Conservation (phyloP, 2,113 vertebrate species). For the Nestor notabilis region DNA sequence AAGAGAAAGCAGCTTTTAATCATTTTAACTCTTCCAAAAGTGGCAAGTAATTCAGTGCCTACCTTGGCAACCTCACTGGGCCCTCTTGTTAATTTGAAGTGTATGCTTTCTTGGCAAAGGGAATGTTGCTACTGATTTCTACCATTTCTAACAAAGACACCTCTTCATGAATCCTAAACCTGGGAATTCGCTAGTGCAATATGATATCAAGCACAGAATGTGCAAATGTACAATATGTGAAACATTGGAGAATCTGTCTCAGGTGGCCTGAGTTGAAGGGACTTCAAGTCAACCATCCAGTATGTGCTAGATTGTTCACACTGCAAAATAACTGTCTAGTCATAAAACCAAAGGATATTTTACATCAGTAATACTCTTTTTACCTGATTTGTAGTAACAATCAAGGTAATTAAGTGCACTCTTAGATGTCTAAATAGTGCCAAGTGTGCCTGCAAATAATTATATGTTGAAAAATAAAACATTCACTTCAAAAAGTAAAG, state of each 20-base stretch:
- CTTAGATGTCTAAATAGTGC: neutral
- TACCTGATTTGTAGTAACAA: neutral
- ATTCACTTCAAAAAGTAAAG: neutral
- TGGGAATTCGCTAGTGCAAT: neutral
- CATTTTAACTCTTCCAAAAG: neutral
- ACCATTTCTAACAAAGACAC: neutral
- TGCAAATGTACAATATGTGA: neutral
- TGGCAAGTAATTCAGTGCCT: neutral
- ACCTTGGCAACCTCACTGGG: neutral
- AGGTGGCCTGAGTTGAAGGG: neutral
- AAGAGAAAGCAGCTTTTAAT: neutral
- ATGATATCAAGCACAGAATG: neutral
- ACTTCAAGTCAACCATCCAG: neutral
- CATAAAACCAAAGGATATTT: neutral
- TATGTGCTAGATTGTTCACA: neutral
- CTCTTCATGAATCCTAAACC: neutral
- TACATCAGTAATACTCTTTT: neutral
- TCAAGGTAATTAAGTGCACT: neutral
- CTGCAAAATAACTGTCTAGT: neutral
- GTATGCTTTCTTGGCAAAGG: neutral
- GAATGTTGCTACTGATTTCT: neutral
- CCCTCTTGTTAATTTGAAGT: neutral
- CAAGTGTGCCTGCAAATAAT: neutral
- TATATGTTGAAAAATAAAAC: neutral
- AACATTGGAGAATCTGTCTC: neutral